Evolutionary conservation across 2,888 invertebrate genomes (phyloP).

Genomic region (Synergus gifuensis): DNA sequence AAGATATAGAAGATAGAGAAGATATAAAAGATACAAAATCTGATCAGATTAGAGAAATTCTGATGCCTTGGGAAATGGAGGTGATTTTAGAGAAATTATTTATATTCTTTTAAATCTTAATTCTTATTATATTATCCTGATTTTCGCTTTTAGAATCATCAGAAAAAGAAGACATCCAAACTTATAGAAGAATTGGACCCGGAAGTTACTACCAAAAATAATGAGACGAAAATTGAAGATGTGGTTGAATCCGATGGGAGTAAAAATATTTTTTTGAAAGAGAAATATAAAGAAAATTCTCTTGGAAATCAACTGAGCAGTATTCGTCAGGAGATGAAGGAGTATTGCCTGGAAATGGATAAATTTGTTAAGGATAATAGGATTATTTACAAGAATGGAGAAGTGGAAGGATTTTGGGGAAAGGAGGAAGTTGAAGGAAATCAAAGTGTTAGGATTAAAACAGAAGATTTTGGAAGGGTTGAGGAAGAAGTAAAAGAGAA

Average conservation of each 20-base stretch:
- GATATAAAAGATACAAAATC: slow-evolving; percentile 58
- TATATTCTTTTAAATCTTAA: too few relatives aligned
- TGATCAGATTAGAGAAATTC: slow-evolving; percentile 53
- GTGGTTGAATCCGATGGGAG: neutral
- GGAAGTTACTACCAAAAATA: neutral
- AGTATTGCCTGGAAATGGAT: slow-evolving; percentile 59
- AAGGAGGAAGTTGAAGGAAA: neutral
- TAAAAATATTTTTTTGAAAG: neutral
- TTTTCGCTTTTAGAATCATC: neutral
- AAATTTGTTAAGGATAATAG: slow-evolving; percentile 62
- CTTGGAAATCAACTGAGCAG: slow-evolving; percentile 57
- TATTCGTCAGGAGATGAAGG: slow-evolving; percentile 64
- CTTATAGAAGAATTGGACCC: neutral
- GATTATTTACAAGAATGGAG: slow-evolving; percentile 44
- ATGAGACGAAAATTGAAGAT: neutral
- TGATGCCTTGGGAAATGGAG: slow-evolving; percentile 60
- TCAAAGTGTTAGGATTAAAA: neutral
- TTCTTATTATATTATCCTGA: neutral
- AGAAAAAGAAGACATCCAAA: neutral
- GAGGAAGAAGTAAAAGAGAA: neutral
- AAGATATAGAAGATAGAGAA: slow-evolving; percentile 60
- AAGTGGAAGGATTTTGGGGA: neutral
- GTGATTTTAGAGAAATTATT: slow-evolving; percentile 47
- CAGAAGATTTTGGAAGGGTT: neutral
- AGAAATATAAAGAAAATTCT: slow-evolving; percentile 5